Conservation (phyloP, 53 echinoderm and acorn worm genomes). For the Henricia sp. region DNA sequence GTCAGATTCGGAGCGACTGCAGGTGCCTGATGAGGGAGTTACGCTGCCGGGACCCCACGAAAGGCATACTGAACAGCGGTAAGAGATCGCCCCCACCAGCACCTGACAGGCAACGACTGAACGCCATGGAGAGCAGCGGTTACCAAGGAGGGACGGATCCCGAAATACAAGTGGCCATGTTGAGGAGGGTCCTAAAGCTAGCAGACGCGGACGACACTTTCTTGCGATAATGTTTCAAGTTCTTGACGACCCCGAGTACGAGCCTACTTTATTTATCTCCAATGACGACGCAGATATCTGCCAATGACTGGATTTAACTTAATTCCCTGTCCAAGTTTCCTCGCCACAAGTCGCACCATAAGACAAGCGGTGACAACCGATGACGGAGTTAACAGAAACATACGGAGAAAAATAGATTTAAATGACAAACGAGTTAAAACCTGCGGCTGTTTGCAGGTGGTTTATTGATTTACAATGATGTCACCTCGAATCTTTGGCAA, state of each 20-base stretch:
- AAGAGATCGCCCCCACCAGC: conserved; percentile 49
- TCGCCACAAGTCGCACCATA: no score
- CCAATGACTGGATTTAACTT: no score
- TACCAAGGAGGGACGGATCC: conserved; percentile 34
- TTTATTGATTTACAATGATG: no score
- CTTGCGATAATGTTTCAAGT: conserved; percentile 20
- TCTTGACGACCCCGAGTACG: background rate
- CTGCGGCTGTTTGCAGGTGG: no score
- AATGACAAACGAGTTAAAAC: no score
- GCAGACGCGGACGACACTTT: conserved; percentile 24
- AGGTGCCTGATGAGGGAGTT: conserved; percentile 53
- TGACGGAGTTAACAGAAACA: no score
- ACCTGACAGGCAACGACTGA: conserved; percentile 20
- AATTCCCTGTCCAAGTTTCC: no score
- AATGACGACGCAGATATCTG: conserved; percentile 11
- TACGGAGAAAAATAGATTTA: no score
- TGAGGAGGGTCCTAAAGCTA: conserved; percentile 35
- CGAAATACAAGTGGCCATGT: conserved; percentile 1
- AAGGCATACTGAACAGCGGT: conserved; percentile 65
- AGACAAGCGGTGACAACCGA: no score
- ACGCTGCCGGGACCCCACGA: conserved; percentile 62
- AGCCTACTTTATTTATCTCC: background rate
- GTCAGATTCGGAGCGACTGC: conserved; percentile 70
- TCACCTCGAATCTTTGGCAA: no score
- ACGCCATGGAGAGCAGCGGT: conserved; percentile 47